phyloP scores from a whole-genome alignment of 2,888 invertebrate species.

The Bombylius major region DNA sequence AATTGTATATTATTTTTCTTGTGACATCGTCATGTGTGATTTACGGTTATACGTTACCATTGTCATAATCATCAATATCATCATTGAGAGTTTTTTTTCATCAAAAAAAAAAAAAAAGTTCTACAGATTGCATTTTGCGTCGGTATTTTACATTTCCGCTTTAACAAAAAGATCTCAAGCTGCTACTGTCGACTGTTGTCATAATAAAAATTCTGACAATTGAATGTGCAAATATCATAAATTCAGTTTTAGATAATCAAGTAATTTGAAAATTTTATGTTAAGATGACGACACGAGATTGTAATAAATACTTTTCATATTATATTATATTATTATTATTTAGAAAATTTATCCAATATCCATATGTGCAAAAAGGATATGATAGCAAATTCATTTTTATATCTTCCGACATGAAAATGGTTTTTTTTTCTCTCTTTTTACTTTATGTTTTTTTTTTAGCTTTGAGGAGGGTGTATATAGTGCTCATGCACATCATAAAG shows the following conservation, averaged over 20 bases:
- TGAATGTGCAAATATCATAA: slow-evolving; percentile 1
- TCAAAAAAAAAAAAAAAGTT: no score
- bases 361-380: background rate
- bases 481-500: no score
- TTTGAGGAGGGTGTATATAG: background rate
- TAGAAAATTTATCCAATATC: background rate
- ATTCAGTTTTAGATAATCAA: slow-evolving; percentile 8
- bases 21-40: no score
- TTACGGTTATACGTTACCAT: no score
- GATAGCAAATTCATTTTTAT: slow-evolving; percentile 4
- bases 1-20: no score
- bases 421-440: background rate
- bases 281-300: background rate
- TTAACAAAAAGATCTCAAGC: background rate
- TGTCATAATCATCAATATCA: no score
- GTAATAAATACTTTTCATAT: background rate
- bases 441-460: no score
- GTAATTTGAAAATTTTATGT: slow-evolving; percentile 3
- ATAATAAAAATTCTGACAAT: background rate
- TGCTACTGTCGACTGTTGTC: background rate
- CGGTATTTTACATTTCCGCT: background rate
- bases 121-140: background rate
- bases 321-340: background rate
- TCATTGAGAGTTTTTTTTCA: no score
- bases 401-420: slow-evolving; percentile 6